A percentile compares a stretch with the other conserved stretches of the same genome.
These are phyloP conservation scores for Colostygia pectinataria DNA, from an alignment of 2,888 invertebrate species.

Conservation along the genomic window DNA sequence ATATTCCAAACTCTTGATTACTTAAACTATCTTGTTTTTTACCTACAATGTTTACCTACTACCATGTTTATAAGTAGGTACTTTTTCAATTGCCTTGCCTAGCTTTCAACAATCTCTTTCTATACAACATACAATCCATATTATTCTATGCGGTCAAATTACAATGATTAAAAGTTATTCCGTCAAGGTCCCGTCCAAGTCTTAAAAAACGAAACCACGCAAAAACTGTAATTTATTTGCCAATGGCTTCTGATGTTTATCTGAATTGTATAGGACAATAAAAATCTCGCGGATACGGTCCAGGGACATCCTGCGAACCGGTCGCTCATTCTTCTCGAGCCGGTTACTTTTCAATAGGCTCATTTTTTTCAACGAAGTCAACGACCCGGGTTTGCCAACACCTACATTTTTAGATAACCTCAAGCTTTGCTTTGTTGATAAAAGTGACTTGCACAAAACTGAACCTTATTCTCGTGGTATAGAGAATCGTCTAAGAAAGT, in stretches of 20 bases:
- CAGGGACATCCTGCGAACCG: conserved; percentile 49
- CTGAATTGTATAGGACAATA: conserved; percentile 25
- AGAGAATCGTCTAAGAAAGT: conserved; percentile 20
- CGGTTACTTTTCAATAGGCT: conserved; percentile 42
- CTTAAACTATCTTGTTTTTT: no score
- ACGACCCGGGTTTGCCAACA: conserved; percentile 36
- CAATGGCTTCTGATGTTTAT: conserved; percentile 8
- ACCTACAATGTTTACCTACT: conserved; percentile 19
- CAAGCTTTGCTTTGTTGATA: conserved; percentile 27
- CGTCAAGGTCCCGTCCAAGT: not conserved
- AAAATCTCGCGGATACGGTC: conserved; percentile 35
- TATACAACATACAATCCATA: conserved; percentile 4
- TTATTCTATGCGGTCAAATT: not conserved
- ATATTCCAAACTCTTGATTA: no score
- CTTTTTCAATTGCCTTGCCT: conserved; percentile 4
- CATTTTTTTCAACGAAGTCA: conserved; percentile 36
- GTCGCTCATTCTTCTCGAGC: conserved; percentile 35
- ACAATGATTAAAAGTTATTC: conserved; percentile 5
- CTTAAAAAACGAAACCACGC: not conserved
- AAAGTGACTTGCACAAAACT: conserved; percentile 12
- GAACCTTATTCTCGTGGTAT: conserved; percentile 21
- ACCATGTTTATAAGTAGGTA: conserved; percentile 19
- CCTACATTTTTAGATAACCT: conserved; percentile 32
- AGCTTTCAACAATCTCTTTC: conserved; percentile 6
- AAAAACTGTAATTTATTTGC: conserved; percentile 1